Percentiles rank a stretch among this genome's conserved stretches.
These are phyloP conservation scores for Eupeodes corollae DNA, from an alignment of 1,140 invertebrate species.

Conservation along the genomic window DNA sequence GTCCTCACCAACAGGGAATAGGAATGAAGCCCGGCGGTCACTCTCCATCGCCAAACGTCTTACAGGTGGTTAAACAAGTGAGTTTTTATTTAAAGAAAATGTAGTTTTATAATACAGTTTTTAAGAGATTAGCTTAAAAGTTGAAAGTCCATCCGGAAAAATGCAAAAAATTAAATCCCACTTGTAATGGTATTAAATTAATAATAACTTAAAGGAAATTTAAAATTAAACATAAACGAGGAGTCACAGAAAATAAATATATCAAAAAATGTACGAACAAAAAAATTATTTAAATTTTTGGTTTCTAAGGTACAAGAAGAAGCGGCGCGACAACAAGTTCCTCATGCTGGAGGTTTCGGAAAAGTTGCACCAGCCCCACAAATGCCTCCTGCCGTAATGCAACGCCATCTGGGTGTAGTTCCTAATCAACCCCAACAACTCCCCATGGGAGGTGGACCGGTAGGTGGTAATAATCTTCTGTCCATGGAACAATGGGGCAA, in stretches of 20 bases:
- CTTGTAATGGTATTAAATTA: too few species aligned
- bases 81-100: constrained; percentile 5
- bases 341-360: constrained; percentile 52
- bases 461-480: constrained; percentile 41
- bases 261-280: too few species aligned
- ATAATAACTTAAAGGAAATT: too few species aligned
- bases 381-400: constrained; percentile 57
- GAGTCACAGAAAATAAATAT: too few species aligned
- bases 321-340: constrained; percentile 71
- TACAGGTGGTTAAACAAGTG: constrained; percentile 74
- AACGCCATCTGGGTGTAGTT: constrained; percentile 36
- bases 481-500: constrained; percentile 58
- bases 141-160: background rate
- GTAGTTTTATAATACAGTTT: too few species aligned
- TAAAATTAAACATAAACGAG: too few species aligned
- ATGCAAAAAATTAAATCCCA: too few species aligned
- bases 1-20: constrained; percentile 47
- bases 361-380: constrained; percentile 50
- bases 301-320: constrained; percentile 66
- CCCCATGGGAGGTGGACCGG: constrained; percentile 14
- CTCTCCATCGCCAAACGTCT: constrained; percentile 68
- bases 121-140: background rate
- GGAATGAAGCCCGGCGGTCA: constrained; percentile 57
- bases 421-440: constrained; percentile 10
- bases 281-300: background rate